These are phyloP conservation scores for Pocillopora meandrina DNA, from an alignment of 92 coral and sea anemone species.

Conservation along the genomic window DNA sequence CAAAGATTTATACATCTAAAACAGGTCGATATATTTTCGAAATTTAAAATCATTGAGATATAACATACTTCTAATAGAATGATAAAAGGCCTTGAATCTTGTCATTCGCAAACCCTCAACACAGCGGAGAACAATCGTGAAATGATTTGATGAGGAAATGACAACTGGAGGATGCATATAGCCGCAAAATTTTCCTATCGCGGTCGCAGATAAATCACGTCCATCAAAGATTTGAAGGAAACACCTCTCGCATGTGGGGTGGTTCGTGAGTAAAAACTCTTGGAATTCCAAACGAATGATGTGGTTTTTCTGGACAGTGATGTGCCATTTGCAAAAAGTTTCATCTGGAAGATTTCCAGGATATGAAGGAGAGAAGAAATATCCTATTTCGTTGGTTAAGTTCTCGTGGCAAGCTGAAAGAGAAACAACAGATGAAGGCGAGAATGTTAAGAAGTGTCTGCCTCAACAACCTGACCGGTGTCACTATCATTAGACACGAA, in stretches of 20 bases:
- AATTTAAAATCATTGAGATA: not conserved
- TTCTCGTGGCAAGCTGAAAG: not conserved
- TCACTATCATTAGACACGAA: too few relatives aligned
- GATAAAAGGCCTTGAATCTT: conserved; percentile 30
- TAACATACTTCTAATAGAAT: conserved; percentile 2
- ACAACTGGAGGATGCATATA: conserved; percentile 36
- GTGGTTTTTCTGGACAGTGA: not conserved
- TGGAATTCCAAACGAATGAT: not conserved
- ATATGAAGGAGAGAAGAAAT: conserved; percentile 6
- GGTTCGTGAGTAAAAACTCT: conserved; percentile 43
- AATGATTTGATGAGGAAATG: conserved; percentile 26
- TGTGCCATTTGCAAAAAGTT: not conserved
- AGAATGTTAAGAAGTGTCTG: too few relatives aligned
- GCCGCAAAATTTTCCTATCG: conserved; percentile 61
- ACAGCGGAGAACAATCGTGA: conserved; percentile 35
- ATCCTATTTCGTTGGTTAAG: not conserved
- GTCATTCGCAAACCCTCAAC: not conserved
- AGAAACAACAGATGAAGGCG: too few relatives aligned
- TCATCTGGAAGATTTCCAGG: not conserved
- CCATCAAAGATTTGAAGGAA: conserved; percentile 54
- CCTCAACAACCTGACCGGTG: too few relatives aligned
- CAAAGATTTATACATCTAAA: not conserved
- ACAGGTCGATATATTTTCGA: too few relatives aligned
- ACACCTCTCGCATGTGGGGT: conserved; percentile 46
- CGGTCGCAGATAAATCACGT: not conserved